Base-by-base conservation (phyloP, 2,888 invertebrate genomes). In the Selenia dentaria region DNA sequence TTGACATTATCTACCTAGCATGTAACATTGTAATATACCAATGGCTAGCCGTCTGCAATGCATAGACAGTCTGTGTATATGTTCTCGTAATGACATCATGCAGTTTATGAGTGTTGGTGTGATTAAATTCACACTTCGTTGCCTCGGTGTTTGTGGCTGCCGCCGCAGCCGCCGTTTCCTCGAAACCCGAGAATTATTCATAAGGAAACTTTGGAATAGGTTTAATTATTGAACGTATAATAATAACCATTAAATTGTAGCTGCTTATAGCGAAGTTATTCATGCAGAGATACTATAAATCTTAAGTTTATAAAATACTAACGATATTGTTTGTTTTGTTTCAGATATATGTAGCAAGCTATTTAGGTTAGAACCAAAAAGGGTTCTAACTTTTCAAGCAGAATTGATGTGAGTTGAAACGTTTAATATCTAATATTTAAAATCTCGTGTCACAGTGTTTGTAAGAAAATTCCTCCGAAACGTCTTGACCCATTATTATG, bases 111-210 rank as follows among this genome's bases (percentile, higher is more conserved):
- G 51, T 61, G 49, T 52, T 38, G 41, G 58, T 61, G 52, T 59
- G 64, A 64, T 67, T 67, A 54, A 68, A 66, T 74, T 75, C 69
- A 70, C 73, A 72, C 66, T 68, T 65, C 54, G 64, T 42, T 68
- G 67, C 32, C 26, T 49, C 37, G 31, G 11, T 25, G 39, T 22
- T 26, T n/a, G 37, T 24, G 28, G 14, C 6, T 1, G 25, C 25
- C 25, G 25, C 25, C 29, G 24, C 18, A 26, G 27, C 35, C 14
- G 40, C 48, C 54, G 51, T 60, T 74, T 70, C 71, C 60, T 45
- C 53, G 67, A 75, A 74, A 59, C 45, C 46, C 27, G 50, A 49
- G 50, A 62, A 62, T 60, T 64, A 63, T 69, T 67, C 64, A 68
- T 65, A 42, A 63, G 56, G 59, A 61, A 65, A 66, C 44, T 53